Conservation (phyloP, 1,140 invertebrate genomes). For the Ctenoplectra terminalis region DNA sequence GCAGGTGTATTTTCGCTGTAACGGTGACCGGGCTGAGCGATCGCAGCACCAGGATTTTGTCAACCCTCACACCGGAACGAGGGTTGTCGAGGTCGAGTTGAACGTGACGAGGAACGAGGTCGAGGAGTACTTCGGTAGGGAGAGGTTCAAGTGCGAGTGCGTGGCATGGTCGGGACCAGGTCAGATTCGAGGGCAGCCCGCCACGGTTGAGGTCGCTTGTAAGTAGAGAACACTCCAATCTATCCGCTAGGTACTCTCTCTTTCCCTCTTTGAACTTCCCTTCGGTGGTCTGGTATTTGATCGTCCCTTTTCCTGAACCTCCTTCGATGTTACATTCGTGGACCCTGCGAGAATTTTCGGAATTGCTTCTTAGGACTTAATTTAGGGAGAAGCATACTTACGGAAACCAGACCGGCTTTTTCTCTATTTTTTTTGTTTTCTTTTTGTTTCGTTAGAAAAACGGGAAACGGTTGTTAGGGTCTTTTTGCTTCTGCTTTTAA, state of each 20-base stretch:
- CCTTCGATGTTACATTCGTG: too few species aligned
- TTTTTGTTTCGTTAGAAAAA: too few species aligned
- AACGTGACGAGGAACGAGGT: constrained; percentile 95
- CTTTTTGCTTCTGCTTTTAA: too few species aligned
- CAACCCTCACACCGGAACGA: constrained; percentile 93
- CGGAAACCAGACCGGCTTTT: too few species aligned
- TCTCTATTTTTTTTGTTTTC: too few species aligned
- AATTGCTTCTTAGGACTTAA: too few species aligned
- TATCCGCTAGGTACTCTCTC: background rate
- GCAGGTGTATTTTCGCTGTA: constrained; percentile 93
- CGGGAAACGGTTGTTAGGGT: too few species aligned
- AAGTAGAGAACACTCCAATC: constrained; percentile 84
- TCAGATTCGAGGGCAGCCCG: constrained; percentile 91
- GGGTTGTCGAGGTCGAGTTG: constrained; percentile 93
- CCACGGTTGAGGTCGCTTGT: constrained; percentile 94
- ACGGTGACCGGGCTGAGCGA: constrained; percentile 88
- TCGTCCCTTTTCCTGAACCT: background rate
- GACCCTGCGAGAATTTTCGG: background rate
- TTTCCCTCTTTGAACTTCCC: background rate
- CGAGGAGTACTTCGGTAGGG: constrained; percentile 94
- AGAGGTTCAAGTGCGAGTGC: constrained; percentile 94
- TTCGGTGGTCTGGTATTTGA: background rate
- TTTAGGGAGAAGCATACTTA: accelerated
- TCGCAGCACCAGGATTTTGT: constrained; percentile 87
- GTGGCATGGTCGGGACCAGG: constrained; percentile 90